Base-by-base conservation (phyloP, 2,113 vertebrate genomes). In the Anser cygnoides region DNA sequence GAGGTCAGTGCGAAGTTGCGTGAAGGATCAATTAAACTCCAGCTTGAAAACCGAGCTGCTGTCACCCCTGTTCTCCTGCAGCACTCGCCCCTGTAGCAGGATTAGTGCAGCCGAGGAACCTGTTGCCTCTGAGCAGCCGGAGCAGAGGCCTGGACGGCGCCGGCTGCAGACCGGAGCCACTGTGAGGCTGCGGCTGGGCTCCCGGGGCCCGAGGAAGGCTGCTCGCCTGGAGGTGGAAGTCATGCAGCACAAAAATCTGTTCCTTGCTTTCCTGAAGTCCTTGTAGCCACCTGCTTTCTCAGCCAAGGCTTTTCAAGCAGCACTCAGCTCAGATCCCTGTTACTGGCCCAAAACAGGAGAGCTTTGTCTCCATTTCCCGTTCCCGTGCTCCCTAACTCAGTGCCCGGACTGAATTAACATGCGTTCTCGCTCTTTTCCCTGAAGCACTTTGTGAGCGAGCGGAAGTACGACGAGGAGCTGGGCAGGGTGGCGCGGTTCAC, bases 391-490 rank as follows among this genome's bases (percentile, higher is more conserved):
- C 37, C 31, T 52, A 13, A 21, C 55, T 16, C 10, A 14, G 33
- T 59, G n/a, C 37, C 0, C 20, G 2, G 35, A 4, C 21, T 12
- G 31, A 19, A 18, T 31, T 92, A 50, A 96, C 17, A 2, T 13
- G 15, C 19, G 14, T 7, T 6, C 23, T 13, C 63, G 79, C 68
- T 80, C 76, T 80, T 92, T 82, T 55, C 35, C 21, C 10, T 71
- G 52, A 87, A 99, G 99, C 99, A 99, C 97, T 99, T 99, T 93
- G 99, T 99, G 76, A 99, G 99, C 28, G 99, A 99, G 91, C 98
- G 99, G 37, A 99, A 99, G 96, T 99, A 99, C 6, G 99, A 99
- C 1, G 99, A 99, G 92, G 99, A 99, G 84, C 97, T 99, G 39
- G 99, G 99, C 55, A 98, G 98, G 88, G 99, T 99, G n/a, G 98